Conservation (phyloP, 2,888 invertebrate species). For the Drosophila atripex region DNA sequence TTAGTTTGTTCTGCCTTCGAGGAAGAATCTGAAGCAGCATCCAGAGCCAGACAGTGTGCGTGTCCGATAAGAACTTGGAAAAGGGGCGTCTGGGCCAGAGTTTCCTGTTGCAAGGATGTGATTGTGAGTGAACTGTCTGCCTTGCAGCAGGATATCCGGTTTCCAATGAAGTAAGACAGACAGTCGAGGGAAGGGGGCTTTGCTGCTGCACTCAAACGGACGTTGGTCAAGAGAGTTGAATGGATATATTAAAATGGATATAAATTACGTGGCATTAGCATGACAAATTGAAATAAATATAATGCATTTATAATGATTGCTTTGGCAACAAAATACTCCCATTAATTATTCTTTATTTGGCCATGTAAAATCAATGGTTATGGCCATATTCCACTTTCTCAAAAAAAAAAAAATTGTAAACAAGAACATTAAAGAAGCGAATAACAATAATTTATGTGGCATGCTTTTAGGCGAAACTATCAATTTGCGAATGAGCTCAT, state of each 20-base stretch:
- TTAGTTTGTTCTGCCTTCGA: background rate
- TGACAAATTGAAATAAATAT: background rate
- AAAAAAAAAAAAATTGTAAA: slow-evolving; percentile 59
- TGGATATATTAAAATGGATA: slow-evolving; percentile 1
- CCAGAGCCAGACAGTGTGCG: slow-evolving; percentile 59
- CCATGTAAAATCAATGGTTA: slow-evolving; percentile 22
- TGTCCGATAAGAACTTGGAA: slow-evolving; percentile 62
- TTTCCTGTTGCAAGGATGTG: slow-evolving; percentile 50
- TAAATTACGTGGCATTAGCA: background rate
- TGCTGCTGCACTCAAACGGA: slow-evolving; percentile 31
- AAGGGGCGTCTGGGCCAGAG: slow-evolving; percentile 28
- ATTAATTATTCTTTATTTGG: background rate
- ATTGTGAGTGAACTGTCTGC: slow-evolving; percentile 53
- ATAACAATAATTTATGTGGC: slow-evolving; percentile 72
- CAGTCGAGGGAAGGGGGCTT: slow-evolving; percentile 14
- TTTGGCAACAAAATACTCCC: background rate
- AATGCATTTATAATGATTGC: background rate
- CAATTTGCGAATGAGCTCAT: slow-evolving; percentile 10
- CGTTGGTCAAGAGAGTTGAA: slow-evolving; percentile 8
- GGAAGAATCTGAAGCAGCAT: slow-evolving; percentile 22
- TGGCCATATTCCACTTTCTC: slow-evolving; percentile 3
- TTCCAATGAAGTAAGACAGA: slow-evolving; percentile 61
- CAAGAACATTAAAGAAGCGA: slow-evolving; percentile 59
- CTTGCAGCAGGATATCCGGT: slow-evolving; percentile 73
- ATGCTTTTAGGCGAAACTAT: slow-evolving; percentile 64